These are phyloP conservation scores for Triplophysa tibetana DNA, from an alignment of 2,113 vertebrate genomes.

Conservation along the genomic window DNA sequence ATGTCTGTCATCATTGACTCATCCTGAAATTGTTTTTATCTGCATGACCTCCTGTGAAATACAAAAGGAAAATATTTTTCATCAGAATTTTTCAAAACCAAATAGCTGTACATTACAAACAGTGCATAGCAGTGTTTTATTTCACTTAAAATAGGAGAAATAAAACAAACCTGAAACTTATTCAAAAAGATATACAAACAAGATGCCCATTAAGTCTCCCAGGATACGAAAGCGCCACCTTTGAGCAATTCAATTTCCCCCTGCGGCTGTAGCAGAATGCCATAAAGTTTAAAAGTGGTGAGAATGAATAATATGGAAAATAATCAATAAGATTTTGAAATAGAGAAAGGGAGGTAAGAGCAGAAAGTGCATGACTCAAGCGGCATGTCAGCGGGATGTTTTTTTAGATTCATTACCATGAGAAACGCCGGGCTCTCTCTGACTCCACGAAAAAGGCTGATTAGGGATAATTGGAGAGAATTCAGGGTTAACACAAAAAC, in stretches of 20 bases:
- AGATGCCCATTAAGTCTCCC: too few relatives aligned
- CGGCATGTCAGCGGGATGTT: neutral
- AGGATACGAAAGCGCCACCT: too few relatives aligned
- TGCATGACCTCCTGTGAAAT: too few relatives aligned
- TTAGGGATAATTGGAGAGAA: slow-evolving; percentile 36
- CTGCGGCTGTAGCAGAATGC: neutral
- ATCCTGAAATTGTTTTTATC: too few relatives aligned
- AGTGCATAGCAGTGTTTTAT: too few relatives aligned
- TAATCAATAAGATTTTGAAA: slow-evolving; percentile 10
- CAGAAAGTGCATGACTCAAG: slow-evolving; percentile 1
- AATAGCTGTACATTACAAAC: too few relatives aligned
- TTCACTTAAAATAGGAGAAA: too few relatives aligned
- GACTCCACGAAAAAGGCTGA: slow-evolving; percentile 27
- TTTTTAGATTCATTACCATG: slow-evolving; percentile 16
- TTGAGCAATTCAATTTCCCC: too few relatives aligned
- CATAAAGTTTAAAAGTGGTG: neutral
- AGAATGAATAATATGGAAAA: slow-evolving; percentile 3
- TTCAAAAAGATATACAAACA: too few relatives aligned
- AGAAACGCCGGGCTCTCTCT: slow-evolving; percentile 1
- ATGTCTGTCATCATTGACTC: too few relatives aligned
- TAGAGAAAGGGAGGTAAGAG: neutral
- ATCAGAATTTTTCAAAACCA: too few relatives aligned
- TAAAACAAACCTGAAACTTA: too few relatives aligned
- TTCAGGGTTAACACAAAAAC: slow-evolving; percentile 37
- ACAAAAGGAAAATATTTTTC: neutral